Conservation (phyloP, 2,113 vertebrate genomes). For the Polypterus bichir region DNA sequence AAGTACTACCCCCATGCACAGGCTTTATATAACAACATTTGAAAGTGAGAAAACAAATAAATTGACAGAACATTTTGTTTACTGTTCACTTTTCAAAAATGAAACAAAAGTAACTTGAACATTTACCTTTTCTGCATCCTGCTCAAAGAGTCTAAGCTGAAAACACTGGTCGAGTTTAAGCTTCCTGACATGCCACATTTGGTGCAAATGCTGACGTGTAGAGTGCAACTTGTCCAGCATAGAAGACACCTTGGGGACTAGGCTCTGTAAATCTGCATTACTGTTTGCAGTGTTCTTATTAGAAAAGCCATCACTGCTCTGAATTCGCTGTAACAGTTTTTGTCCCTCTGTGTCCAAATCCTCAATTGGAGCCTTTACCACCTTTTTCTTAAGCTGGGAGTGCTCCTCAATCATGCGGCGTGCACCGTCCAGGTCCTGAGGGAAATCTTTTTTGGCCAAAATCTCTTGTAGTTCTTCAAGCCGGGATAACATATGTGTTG, state of each 20-base stretch:
- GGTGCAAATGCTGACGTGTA: conserved; percentile 89
- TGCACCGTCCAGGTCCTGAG: conserved; percentile 81
- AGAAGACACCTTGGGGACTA: conserved; percentile 77
- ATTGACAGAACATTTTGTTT: too few relatives aligned
- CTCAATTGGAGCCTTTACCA: conserved; percentile 86
- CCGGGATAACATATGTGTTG: conserved; percentile 73
- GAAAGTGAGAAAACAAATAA: too few relatives aligned
- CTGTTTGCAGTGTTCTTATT: conserved; percentile 71
- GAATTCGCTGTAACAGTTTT: conserved; percentile 80
- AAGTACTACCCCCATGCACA: too few relatives aligned
- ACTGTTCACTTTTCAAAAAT: too few relatives aligned
- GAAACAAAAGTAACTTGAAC: not conserved
- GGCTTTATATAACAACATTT: too few relatives aligned
- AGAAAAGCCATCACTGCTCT: conserved; percentile 85
- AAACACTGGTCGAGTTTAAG: conserved; percentile 97
- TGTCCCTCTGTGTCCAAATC: conserved; percentile 89
- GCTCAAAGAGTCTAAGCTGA: conserved; percentile 90
- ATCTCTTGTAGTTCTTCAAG: conserved; percentile 93
- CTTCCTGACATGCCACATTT: conserved; percentile 94
- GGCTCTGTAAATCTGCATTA: conserved; percentile 81
- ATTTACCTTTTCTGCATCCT: conserved; percentile 92
- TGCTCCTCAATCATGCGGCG: conserved; percentile 90
- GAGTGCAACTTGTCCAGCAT: conserved; percentile 87
- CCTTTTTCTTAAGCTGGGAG: conserved; percentile 80
- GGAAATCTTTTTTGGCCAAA: conserved; percentile 82